phyloP scores from a whole-genome alignment of 2,113 vertebrate species.

The Ptyas mucosa region DNA sequence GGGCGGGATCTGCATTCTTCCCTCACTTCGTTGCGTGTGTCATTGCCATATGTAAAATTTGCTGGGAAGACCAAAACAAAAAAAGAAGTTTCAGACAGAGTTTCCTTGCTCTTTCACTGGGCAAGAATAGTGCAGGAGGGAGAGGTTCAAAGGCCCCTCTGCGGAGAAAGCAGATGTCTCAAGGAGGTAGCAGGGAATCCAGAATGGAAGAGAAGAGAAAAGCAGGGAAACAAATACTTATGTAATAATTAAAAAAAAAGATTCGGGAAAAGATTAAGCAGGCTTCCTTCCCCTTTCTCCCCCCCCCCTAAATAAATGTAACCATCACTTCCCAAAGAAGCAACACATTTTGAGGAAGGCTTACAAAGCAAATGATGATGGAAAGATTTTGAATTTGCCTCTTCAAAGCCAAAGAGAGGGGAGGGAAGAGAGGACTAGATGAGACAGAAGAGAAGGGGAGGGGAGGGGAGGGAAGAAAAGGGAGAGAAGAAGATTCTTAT shows the following conservation, averaged over 20 bases:
- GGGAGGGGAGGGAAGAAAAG: rapidly evolving
- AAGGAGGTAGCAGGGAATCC: background rate
- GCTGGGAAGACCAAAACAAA: background rate
- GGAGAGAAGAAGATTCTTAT: too few relatives aligned
- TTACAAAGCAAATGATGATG: background rate
- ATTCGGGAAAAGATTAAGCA: background rate
- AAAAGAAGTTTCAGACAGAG: background rate
- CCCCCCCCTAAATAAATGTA: conserved; percentile 10
- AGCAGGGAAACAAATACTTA: background rate
- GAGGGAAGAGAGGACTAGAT: rapidly evolving
- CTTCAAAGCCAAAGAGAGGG: background rate
- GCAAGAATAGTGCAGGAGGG: background rate
- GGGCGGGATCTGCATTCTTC: too few relatives aligned
- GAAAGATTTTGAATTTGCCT: conserved; percentile 2
- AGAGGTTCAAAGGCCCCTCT: background rate
- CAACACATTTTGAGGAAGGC: background rate
- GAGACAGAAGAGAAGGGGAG: too few relatives aligned
- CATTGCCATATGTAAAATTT: background rate
- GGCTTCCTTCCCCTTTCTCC: background rate
- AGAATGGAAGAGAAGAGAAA: background rate
- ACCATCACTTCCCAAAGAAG: background rate
- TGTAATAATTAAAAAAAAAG: too few relatives aligned
- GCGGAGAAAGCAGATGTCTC: background rate
- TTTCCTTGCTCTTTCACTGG: background rate
- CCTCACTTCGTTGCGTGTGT: background rate